Evolutionary conservation across 1,140 invertebrate species (phyloP), one percentile per base, ranked within the genome.

Genomic region (Mactra quadrangularis): DNA sequence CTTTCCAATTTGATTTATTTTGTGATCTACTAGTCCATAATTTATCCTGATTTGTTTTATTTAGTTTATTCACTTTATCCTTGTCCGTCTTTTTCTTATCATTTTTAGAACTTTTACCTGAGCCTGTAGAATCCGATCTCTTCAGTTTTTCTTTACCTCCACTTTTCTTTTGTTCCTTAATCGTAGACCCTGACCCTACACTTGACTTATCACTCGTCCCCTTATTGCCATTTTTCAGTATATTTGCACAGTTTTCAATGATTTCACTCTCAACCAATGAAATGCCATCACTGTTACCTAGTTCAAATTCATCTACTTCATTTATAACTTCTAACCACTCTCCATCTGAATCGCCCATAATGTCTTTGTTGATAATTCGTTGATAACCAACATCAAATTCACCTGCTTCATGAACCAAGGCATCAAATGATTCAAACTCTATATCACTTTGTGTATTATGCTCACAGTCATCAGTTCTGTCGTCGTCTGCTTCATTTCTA

Each of bases 191-290:
- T 41, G 38, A 41, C 6, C 38, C 38, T 41, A 41, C 15, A 41
- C 38, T 41, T 1, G 22, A 2, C 7, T 15, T 1, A 17, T 31
- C 13, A 31, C 25, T 50, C 1, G 2, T 3, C 0, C 19, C 45
- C 13, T 27, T 47, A 3, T 47, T 66, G 4, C 41, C 64, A 68
- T 50, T 68, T 31, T 31, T 31, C 1, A 17, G 15, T 29, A 47
- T 33, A 50, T 76, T 22, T 29, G 29, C 31, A 64, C 15, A 76
- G 22, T 76, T 33, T 15, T 76, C 74, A 3, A 60, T 50, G 6
- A 62, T 50, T 47, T 76, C 57, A 76, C 74, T 76, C 50, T 76
- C 74, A 31, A 76, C 57, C 11, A 76, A 41, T 4, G 74, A 76
- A 15, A 76, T 64, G 1, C 27, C 35, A 64, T 76, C 74, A 25